Evolutionary conservation across 2,888 invertebrate species (phyloP).

Genomic region (Agrochola litura): DNA sequence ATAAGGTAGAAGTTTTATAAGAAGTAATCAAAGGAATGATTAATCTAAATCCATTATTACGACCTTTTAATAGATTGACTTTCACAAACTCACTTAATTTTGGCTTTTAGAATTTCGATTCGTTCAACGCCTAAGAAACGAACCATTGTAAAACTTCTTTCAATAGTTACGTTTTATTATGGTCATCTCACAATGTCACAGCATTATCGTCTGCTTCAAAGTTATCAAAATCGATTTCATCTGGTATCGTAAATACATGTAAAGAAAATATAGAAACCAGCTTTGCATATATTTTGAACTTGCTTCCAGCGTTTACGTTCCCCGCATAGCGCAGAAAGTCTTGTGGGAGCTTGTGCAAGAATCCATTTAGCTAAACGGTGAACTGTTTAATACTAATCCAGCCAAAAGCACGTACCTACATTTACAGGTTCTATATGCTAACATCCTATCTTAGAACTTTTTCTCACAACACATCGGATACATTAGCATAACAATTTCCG

Average conservation of each 20-base stretch:
- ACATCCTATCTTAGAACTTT: conserved; percentile 28
- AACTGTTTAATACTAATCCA: neutral
- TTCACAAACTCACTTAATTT: conserved; percentile 34
- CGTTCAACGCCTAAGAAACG: conserved; percentile 6
- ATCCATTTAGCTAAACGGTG: neutral
- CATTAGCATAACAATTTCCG: conserved; percentile 60
- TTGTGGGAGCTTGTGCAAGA: neutral
- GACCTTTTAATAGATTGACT: conserved; percentile 25
- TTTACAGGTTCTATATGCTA: conserved; percentile 19
- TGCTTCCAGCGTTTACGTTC: conserved; percentile 1
- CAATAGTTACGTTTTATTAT: conserved; percentile 4
- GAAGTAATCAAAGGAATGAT: conserved; percentile 23
- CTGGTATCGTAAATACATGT: conserved; percentile 2
- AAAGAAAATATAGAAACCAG: neutral
- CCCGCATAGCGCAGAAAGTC: conserved; percentile 7
- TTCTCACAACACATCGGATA: conserved; percentile 50
- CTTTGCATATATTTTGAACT: conserved; percentile 9
- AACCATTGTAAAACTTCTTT: conserved; percentile 22
- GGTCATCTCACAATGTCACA: conserved; percentile 20
- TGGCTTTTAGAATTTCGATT: conserved; percentile 29
- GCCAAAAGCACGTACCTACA: conserved; percentile 6
- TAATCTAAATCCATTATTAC: conserved; percentile 31
- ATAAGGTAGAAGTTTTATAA: conserved; percentile 2
- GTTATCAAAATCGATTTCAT: conserved; percentile 23
- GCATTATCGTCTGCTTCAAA: conserved; percentile 5